Base-by-base conservation (phyloP, 92 coral and sea anemone species). In the Porites cylindrica region DNA sequence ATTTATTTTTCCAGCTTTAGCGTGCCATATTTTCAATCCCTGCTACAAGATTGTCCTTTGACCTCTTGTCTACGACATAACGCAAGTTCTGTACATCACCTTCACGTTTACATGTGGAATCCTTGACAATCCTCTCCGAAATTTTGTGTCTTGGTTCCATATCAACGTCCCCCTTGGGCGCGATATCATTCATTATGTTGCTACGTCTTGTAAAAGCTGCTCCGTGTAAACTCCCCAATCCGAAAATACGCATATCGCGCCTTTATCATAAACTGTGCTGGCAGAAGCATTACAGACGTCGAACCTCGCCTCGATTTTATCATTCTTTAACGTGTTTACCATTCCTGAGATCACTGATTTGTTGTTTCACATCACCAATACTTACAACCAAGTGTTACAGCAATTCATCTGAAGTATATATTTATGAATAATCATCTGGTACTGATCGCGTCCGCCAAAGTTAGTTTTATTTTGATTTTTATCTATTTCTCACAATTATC, bases 11-110 rank as follows among this genome's bases (percentile, higher is more conserved):
- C 56, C 47, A 5, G 38, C 20, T 2, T 19, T 61, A 23, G 51
- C 79, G 23, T 43, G 72, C 79, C 78, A 56, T 72, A 32, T 72
- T 71, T 69, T 72, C 72, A 43, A 61, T 83, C 73, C 87, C 24
- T 79, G 72, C 23, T 32, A 8, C 14, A 24, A 77, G 70, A 9
- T 52, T 75, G 70, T 70, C 86, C 70, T 71, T 56, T 70, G 86
- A 82, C 86, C 86, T 70, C 78, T 56, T 66, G 78, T 19, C 60
- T 61, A 26, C 29, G 86, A 71, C 78, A 82, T 70, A 82, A 82
- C 86, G 86, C 86, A 82, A 82, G 26, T 17, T 60, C 75, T 21
- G 66, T 16, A 32, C 51, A 14, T 43, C 13, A 80, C 66, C 17
- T 62, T 62, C 18, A 16, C 14, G 14, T 18, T 11, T 38, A 56